A percentile compares a stretch with the other conserved stretches of the same genome.
phyloP scores from a whole-genome alignment of 92 coral and sea anemone species.

The Siderastrea siderea region DNA sequence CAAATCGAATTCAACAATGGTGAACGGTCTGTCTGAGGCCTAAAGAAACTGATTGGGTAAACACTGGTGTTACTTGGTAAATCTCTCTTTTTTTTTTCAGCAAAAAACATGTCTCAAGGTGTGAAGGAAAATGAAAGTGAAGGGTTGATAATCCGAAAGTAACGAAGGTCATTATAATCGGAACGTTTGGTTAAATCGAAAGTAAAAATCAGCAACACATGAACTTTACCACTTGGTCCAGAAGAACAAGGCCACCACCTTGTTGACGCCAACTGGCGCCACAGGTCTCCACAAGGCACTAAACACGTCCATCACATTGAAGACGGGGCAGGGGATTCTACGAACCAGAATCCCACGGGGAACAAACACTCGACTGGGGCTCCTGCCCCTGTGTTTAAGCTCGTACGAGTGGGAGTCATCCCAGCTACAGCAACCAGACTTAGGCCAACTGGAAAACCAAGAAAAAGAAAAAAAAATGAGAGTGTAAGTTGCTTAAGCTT shows the following conservation, averaged over 20 bases:
- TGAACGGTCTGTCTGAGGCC: too few relatives aligned
- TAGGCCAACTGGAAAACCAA: slow-evolving; percentile 67
- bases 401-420: slow-evolving; percentile 80
- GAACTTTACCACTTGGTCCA: slow-evolving; percentile 96
- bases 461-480: background rate
- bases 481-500: too few relatives aligned
- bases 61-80: too few relatives aligned
- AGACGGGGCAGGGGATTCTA: slow-evolving; percentile 85
- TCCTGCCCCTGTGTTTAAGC: slow-evolving; percentile 46
- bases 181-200: too few relatives aligned
- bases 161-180: too few relatives aligned
- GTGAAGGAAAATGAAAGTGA: too few relatives aligned
- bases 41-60: too few relatives aligned
- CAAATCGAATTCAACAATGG: too few relatives aligned
- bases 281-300: slow-evolving; percentile 68
- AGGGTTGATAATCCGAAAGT: too few relatives aligned
- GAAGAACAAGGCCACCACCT: slow-evolving; percentile 83
- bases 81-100: too few relatives aligned
- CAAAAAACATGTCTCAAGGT: too few relatives aligned
- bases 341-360: slow-evolving; percentile 78
- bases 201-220: background rate
- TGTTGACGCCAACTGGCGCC: slow-evolving; percentile 41
- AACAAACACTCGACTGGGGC: slow-evolving; percentile 49
- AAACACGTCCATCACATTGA: slow-evolving; percentile 80
- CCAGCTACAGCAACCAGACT: slow-evolving; percentile 61